phyloP scores from a whole-genome alignment of 2,113 vertebrate species.

The Oplegnathus fasciatus region DNA sequence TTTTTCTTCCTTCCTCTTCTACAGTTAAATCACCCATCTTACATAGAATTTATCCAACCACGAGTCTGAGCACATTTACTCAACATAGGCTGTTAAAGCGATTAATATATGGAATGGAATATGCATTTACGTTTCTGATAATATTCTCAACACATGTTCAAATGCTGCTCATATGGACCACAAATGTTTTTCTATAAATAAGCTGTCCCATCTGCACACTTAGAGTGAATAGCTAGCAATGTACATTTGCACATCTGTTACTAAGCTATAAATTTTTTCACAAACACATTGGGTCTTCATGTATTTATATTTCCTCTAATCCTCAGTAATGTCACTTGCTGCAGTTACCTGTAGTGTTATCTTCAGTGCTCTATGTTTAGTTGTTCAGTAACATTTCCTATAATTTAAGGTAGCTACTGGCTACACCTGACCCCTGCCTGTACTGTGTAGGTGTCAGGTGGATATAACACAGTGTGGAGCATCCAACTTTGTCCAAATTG shows the following conservation, averaged over 20 bases:
- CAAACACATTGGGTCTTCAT: not conserved
- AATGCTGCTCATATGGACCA: not conserved
- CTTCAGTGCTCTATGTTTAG: not conserved
- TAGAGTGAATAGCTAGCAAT: not conserved
- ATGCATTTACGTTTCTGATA: not conserved
- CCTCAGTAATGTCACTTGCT: not conserved
- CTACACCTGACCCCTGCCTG: not conserved
- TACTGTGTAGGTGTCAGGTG: not conserved
- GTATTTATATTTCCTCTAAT: not conserved
- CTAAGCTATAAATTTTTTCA: not conserved
- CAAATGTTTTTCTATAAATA: not conserved
- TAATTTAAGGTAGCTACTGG: not conserved
- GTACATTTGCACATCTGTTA: not conserved
- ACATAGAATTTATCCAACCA: not conserved
- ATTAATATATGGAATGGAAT: not conserved
- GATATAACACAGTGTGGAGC: not conserved
- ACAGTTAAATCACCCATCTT: not conserved
- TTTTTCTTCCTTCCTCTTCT: not conserved
- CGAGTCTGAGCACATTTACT: not conserved
- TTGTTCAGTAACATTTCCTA: not conserved
- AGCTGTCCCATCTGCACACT: not conserved
- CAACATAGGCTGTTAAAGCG: not conserved
- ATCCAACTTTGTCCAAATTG: not conserved
- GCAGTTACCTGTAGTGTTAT: not conserved
- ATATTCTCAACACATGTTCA: not conserved